These are phyloP conservation scores for Cinclus mexicanus DNA, from an alignment of 2,113 vertebrate genomes.

Conservation along the genomic window DNA sequence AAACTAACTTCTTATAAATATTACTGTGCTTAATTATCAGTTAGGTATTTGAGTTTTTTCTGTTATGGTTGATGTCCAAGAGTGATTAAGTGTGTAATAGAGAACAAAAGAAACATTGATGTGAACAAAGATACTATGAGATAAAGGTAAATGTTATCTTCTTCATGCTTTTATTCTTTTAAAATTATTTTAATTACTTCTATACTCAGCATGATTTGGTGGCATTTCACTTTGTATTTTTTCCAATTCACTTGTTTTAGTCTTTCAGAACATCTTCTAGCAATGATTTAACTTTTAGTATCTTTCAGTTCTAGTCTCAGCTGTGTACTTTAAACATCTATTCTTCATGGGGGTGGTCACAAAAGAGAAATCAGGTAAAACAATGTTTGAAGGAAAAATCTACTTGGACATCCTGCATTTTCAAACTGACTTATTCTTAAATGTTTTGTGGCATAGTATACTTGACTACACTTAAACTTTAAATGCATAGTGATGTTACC, in stretches of 20 bases:
- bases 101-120: conserved; percentile 69
- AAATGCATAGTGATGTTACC: conserved; percentile 25
- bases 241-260: conserved; percentile 13
- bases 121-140: conserved; percentile 57
- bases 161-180: conserved; percentile 40
- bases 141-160: conserved; percentile 63
- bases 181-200: conserved; percentile 67
- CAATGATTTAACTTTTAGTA: conserved; percentile 32
- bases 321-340: conserved; percentile 31
- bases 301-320: conserved; percentile 49
- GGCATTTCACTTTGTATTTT: not conserved
- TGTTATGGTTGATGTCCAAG: conserved; percentile 57
- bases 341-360: conserved; percentile 36
- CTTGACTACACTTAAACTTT: conserved; percentile 6
- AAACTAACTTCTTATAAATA: conserved; percentile 61
- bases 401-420: conserved; percentile 58
- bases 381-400: conserved; percentile 48
- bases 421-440: conserved; percentile 41
- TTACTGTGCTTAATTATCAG: conserved; percentile 62
- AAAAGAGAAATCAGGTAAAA: conserved; percentile 57
- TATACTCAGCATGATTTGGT: conserved; percentile 31
- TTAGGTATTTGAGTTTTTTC: conserved; percentile 42
- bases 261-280: conserved; percentile 56
- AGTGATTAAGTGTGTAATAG: conserved; percentile 64
- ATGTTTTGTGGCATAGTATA: not conserved